Conservation (phyloP, 1,140 invertebrate genomes). For the Drosophila pseudoobscura region DNA sequence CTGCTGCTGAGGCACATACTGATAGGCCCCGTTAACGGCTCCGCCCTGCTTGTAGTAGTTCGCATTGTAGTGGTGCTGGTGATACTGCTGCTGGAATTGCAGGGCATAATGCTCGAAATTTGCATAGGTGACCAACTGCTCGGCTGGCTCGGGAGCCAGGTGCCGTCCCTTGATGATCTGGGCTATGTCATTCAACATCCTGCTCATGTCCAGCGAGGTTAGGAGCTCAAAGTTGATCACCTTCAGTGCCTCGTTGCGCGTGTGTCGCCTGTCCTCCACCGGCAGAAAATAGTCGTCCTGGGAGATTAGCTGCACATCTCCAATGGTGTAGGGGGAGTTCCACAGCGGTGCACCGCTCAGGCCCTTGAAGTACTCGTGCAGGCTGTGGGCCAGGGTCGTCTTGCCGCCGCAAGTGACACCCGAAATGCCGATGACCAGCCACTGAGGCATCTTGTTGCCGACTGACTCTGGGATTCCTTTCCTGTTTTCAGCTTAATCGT, state of each 20-base stretch:
- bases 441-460: conserved; percentile 83
- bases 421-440: conserved; percentile 89
- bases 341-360: conserved; percentile 58
- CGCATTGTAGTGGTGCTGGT: conserved; percentile 57
- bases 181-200: conserved; percentile 85
- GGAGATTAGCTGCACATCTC: conserved; percentile 86
- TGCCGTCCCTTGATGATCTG: conserved; percentile 65
- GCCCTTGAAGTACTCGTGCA: conserved; percentile 84
- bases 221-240: conserved; percentile 92
- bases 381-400: conserved; percentile 87
- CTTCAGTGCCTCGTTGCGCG: conserved; percentile 86
- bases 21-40: conserved; percentile 16
- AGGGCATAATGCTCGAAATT: conserved; percentile 74
- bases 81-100: conserved; percentile 69
- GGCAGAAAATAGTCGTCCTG: conserved; percentile 92
- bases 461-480: conserved; percentile 39
- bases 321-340: conserved; percentile 79
- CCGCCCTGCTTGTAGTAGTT: conserved; percentile 40
- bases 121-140: conserved; percentile 43
- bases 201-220: conserved; percentile 89
- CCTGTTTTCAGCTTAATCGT: conserved; percentile 23
- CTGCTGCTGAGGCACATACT: conserved; percentile 34
- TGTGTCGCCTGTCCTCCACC: conserved; percentile 87
- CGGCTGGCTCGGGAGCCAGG: conserved; percentile 29
- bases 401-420: conserved; percentile 93